phyloP scores from a whole-genome alignment of 2,888 invertebrate species.

The Serripes groenlandicus region DNA sequence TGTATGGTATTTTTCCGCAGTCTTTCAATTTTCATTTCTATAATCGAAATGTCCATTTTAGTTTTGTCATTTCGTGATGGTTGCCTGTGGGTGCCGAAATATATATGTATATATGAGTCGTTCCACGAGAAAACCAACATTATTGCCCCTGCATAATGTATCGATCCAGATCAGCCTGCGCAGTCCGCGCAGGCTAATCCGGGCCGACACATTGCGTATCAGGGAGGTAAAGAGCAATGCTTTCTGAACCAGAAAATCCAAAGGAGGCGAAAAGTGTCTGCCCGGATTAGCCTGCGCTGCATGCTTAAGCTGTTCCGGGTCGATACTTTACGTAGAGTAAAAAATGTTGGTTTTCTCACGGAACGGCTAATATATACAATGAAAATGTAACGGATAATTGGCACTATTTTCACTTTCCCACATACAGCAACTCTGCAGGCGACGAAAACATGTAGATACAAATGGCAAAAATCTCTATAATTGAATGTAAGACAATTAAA shows the following conservation, averaged over 20 bases:
- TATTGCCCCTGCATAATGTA: neutral
- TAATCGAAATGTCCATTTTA: too few relatives aligned
- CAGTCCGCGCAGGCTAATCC: too few relatives aligned
- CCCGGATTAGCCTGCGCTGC: neutral
- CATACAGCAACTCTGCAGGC: too few relatives aligned
- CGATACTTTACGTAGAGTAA: neutral
- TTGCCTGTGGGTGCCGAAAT: too few relatives aligned
- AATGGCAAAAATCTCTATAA: neutral
- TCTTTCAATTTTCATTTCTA: too few relatives aligned
- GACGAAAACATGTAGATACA: too few relatives aligned
- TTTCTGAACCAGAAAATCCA: neutral
- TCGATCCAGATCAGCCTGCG: neutral
- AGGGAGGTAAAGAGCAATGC: neutral
- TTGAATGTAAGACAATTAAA: neutral
- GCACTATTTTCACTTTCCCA: too few relatives aligned
- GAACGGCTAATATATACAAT: neutral
- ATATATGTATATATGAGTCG: neutral
- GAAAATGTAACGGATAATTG: too few relatives aligned
- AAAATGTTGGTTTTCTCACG: neutral
- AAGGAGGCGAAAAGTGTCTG: neutral
- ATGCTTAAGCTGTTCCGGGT: neutral
- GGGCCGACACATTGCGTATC: too few relatives aligned
- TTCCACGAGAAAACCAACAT: neutral
- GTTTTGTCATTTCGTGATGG: too few relatives aligned
- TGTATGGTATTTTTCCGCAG: too few relatives aligned